Evolutionary conservation across 2,888 invertebrate species (phyloP), one percentile per base, ranked within the genome.

Genomic region (Ophioninae sp.): DNA sequence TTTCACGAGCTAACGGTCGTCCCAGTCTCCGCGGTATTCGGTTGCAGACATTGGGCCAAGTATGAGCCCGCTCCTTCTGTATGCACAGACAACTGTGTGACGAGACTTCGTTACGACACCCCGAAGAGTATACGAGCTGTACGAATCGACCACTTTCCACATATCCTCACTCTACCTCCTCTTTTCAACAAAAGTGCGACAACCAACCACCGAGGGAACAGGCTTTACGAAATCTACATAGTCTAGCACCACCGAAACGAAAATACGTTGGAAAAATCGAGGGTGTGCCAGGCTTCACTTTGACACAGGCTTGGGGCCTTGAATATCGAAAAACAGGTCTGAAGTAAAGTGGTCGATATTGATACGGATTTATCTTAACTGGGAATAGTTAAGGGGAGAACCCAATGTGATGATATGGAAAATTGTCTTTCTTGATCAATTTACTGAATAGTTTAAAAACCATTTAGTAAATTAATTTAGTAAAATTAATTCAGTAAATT

Each of bases 51-150:
- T 88, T 86, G 84, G 85, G 85, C 74, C 79, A 71, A 84, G 83
- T 82, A 61, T 79, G 85, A 83, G 81, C 79, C 86, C 84, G 85
- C 87, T 89, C 87, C 89, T 92, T 84, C 85, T 86, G 79, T 90
- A 91, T 92, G 91, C 91, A 91, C 90, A 91, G 90, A 92, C 91
- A 90, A 90, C 89, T 87, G 89, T 90, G 90, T 91, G 91, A 92
- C 91, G 90, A 91, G 90, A 91, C 90, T 91, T 88, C 85, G 90
- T 90, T 91, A 91, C 88, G 84, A 87, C 86, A 87, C 88, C 88
- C 89, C 78, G 79, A 88, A 89, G 89, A 86, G 85, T 72, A 77
- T 61, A 44, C 71, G 74, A 30, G 64, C 59, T 61, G 30, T 44
- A 68, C 67, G 71, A 23, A 61, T 67, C 68, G 81, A 39, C 59